Percentiles rank a stretch among this genome's conserved stretches.
Evolutionary conservation across 2,113 vertebrate genomes (phyloP).

Genomic region (Noctilio leporinus): DNA sequence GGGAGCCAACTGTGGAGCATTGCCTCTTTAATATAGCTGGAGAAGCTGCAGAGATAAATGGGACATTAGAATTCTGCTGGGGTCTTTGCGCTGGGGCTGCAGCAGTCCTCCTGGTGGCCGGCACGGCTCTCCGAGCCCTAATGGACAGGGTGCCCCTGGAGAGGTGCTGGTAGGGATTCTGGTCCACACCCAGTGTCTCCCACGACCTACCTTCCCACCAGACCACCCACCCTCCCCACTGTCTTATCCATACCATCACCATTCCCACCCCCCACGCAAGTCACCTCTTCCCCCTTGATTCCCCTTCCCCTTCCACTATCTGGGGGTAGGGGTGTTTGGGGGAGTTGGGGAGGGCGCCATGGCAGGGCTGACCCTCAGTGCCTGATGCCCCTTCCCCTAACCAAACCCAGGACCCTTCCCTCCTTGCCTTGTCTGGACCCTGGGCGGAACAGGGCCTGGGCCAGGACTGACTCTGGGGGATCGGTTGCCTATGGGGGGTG

Average conservation of each 20-base stretch:
- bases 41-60: constrained; percentile 75
- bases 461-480: too few relatives aligned
- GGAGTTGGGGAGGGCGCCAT: not conserved
- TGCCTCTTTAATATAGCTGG: constrained; percentile 63
- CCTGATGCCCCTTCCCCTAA: not conserved
- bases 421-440: not conserved
- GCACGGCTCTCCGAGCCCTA: not conserved
- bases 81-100: constrained; percentile 46
- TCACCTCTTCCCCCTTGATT: not conserved
- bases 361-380: not conserved
- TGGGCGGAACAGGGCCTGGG: not conserved
- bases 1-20: constrained; percentile 60
- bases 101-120: not conserved
- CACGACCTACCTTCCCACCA: not conserved
- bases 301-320: not conserved
- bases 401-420: too few relatives aligned
- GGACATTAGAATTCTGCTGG: constrained; percentile 76
- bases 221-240: not conserved
- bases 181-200: not conserved
- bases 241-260: not conserved
- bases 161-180: not conserved
- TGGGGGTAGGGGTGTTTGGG: not conserved
- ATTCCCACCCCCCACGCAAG: not conserved
- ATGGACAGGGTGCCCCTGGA: not conserved
- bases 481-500: not conserved